Evolutionary conservation across 53 echinoderm and acorn worm species (phyloP).

Genomic region (Holothuria scabra): DNA sequence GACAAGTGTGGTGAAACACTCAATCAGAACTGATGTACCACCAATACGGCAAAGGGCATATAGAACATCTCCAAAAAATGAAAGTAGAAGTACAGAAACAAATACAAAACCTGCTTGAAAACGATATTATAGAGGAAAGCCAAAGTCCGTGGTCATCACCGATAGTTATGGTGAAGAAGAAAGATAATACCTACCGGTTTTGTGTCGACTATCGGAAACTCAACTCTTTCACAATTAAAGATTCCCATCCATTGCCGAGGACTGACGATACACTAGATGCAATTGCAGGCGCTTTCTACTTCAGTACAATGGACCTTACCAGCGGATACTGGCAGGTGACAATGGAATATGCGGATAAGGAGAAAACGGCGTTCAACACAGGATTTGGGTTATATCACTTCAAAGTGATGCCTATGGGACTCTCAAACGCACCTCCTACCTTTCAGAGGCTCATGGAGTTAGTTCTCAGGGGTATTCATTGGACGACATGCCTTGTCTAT

Average conservation of each 20-base stretch:
- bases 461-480: constrained; percentile 29
- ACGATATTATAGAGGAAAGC: too few relatives aligned
- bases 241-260: constrained; percentile 46
- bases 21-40: too few relatives aligned
- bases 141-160: too few relatives aligned
- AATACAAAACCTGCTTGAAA: too few relatives aligned
- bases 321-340: constrained; percentile 49
- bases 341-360: constrained; percentile 37
- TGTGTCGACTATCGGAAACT: constrained; percentile 55
- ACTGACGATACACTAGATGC: constrained; percentile 48
- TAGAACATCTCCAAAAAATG: constrained; percentile 7
- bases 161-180: constrained; percentile 43
- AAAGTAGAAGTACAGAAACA: too few relatives aligned
- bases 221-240: too few relatives aligned
- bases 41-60: constrained; percentile 8
- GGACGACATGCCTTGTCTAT: constrained; percentile 22
- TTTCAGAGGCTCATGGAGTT: constrained; percentile 43
- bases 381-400: constrained; percentile 30
- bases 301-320: constrained; percentile 17
- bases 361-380: constrained; percentile 45
- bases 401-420: constrained; percentile 42
- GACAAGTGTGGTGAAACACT: too few relatives aligned
- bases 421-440: constrained; percentile 43
- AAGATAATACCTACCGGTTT: constrained; percentile 9
- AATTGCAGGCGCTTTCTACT: background rate